Evolutionary conservation across 2,797 vertebrate genomes (phyloP), one percentile per base, ranked within the genome.

Genomic region (Vireo griseus): DNA sequence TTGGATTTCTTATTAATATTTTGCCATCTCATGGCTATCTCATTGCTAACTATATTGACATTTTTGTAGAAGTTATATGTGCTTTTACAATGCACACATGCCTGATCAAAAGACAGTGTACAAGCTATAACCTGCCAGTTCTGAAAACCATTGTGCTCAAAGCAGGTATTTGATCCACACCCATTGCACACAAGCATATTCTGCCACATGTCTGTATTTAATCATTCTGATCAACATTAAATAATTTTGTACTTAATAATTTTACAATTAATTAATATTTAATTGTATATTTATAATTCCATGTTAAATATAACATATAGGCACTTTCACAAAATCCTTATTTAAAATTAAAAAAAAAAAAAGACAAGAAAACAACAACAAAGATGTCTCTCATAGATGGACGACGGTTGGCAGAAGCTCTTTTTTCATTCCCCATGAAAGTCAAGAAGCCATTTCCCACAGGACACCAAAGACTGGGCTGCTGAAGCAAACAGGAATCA

Each of bases 1-100:
- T 92, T 77, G 5, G 68, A 74, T 77, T 77, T 93, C 77, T 47
- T 87, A 75, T 90, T 91, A 93, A 72, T 86, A 87, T 94, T 88
- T 92, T 83, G 61, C 57, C 42, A 83, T 84, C 62, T 86, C 72
- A n/a, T 58, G 69, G 58, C 65, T 85, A 62, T 87, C 78, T 80
- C 77, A 39, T 67, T 85, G 48, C 52, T 95, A 92, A 87, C 61
- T 66, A 72, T 68, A 88, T 42, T 86, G 68, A 72, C 39, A 9
- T 78, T 95, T 94, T 91, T 88, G 33, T 57, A 68, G 74, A 78
- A 89, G 66, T 80, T 91, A 13, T n/a, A 71, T 55, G 52, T 91
- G 51, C 50, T 91, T 93, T 95, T 91, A 87, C 45, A 47, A 39
- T 54, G 72, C 81, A 79, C n/a, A 72, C 52, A 61, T 25, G 67